Base-by-base conservation (phyloP, 92 coral and sea anemone species). In the Pocillopora meandrina region DNA sequence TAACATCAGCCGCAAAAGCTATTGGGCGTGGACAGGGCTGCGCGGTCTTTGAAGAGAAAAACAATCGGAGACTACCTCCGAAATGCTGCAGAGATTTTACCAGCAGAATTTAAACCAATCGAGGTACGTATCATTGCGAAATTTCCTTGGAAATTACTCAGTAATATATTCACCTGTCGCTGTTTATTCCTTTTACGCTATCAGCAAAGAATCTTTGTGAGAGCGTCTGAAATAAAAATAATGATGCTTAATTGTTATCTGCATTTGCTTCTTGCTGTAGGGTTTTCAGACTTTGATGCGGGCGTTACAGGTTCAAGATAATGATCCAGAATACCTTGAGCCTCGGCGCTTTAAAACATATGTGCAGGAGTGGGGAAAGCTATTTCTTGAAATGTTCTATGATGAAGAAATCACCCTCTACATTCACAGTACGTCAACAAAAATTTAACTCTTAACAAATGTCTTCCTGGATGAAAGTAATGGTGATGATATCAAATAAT, bases 341-440 rank as follows among this genome's bases (percentile, higher is more conserved):
- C 92, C 90, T n/a, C 18, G 21, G 31, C 20, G 21, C 0, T 89
- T 89, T 23, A 85, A 89, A 72, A 56, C 34, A 1, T 36, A 62
- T 18, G 92, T 82, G 34, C 65, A 74, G 2, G 66, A 85, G 35
- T 89, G 92, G 92, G 92, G 71, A 47, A 57, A 59, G 59, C 78
- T 82, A 10, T 82, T 82, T 65, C 86, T 82, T 8, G 78, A 82
- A 13, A 19, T 82, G 65, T 80, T 67, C 18, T 80, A 66, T 55
- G 84, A 80, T 19, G 86, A 82, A 1, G 86, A 82, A 56, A 33
- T 82, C 78, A 82, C 86, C 31, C 86, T 78, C 31, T 82, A 71
- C 63, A 82, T 82, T 17, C 86, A 82, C 67, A 65, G 86, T 58
- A 82, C 1, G 86, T 81, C 42, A 65, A 65, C 74, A 60, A 64